Conservation (phyloP, 2,888 invertebrate species). For the Temnothorax unifasciatus region DNA sequence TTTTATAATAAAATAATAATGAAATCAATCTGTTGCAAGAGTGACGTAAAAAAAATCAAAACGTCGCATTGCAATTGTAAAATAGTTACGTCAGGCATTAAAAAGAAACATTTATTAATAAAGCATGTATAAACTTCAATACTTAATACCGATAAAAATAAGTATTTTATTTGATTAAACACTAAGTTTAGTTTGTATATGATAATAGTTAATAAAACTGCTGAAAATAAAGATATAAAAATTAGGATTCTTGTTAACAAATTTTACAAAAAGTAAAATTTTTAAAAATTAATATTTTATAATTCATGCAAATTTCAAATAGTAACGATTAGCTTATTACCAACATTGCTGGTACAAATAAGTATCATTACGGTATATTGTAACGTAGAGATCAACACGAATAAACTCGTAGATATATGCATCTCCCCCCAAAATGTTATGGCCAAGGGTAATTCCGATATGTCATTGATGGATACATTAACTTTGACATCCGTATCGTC, state of each 20-base stretch:
- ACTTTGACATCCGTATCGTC: neutral
- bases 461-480: constrained; percentile 12
- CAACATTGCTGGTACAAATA: constrained; percentile 12
- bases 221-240: neutral
- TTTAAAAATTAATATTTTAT: no score
- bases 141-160: neutral
- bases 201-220: neutral
- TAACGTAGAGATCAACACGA: neutral
- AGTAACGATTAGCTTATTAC: constrained; percentile 20
- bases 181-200: neutral
- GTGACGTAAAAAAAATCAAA: neutral
- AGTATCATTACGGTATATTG: neutral
- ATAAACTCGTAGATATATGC: neutral
- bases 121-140: neutral
- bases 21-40: neutral
- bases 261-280: neutral
- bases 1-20: neutral
- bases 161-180: neutral
- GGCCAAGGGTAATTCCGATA: neutral
- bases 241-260: neutral
- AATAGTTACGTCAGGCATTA: no score
- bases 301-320: no score
- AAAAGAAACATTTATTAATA: no score
- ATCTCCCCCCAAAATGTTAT: constrained; percentile 15
- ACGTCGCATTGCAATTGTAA: no score